Conservation (phyloP, 2,888 invertebrate genomes). For the Choreutis nemorana region DNA sequence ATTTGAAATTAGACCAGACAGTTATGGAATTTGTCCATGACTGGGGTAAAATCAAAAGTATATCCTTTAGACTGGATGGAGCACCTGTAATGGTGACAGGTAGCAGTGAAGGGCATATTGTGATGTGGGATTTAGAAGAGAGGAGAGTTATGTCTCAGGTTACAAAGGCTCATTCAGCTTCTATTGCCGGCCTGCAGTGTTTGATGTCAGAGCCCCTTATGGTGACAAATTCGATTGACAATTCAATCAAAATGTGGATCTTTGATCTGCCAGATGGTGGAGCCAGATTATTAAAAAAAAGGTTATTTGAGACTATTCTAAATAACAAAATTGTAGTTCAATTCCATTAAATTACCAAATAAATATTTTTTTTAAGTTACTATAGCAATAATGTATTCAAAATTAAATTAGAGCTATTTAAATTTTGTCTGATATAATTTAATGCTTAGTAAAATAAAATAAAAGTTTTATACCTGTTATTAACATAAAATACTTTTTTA, state of each 20-base stretch:
- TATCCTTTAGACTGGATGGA: conserved; percentile 89
- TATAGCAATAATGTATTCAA: too few relatives aligned
- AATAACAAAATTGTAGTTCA: too few relatives aligned
- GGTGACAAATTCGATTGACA: conserved; percentile 92
- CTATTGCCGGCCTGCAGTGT: conserved; percentile 83
- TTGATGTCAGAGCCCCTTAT: conserved; percentile 89
- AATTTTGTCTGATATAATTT: background rate
- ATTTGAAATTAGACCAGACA: conserved; percentile 84
- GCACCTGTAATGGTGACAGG: conserved; percentile 87
- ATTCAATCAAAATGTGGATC: conserved; percentile 89
- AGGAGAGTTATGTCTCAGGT: conserved; percentile 81
- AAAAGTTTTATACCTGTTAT: background rate
- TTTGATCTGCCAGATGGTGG: conserved; percentile 94
- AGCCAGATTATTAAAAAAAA: conserved; percentile 77
- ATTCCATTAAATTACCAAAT: too few relatives aligned
- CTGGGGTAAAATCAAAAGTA: conserved; percentile 85
- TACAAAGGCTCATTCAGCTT: conserved; percentile 76
- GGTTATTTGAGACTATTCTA: too few relatives aligned
- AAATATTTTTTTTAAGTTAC: too few relatives aligned
- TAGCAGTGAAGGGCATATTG: conserved; percentile 83
- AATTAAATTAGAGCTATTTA: background rate
- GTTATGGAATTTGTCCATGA: conserved; percentile 89
- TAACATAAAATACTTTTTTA: conserved; percentile 13
- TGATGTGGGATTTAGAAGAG: conserved; percentile 93
- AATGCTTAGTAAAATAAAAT: background rate